These are phyloP conservation scores for Myotis vivesi DNA, from an alignment of 2,797 vertebrate species.

Conservation along the genomic window DNA sequence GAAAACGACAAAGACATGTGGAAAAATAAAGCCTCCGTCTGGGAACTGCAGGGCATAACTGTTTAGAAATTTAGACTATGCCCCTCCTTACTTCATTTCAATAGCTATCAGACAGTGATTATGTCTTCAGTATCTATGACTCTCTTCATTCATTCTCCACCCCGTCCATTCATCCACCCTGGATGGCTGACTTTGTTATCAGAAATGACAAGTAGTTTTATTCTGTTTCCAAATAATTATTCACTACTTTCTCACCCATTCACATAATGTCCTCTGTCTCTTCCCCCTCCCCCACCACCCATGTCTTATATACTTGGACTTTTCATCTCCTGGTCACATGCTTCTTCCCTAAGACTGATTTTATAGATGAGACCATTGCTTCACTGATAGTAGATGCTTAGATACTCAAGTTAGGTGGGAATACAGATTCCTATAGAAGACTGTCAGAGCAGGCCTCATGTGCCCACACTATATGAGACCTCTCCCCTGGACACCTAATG, in stretches of 20 bases:
- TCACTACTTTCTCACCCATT: not conserved
- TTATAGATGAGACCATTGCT: not conserved
- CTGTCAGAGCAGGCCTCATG: not conserved
- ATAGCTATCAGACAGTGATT: not conserved
- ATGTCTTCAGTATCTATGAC: not conserved
- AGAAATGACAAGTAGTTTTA: not conserved
- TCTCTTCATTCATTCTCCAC: constrained; percentile 74
- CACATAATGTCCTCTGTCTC: not conserved
- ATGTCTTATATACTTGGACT: not conserved
- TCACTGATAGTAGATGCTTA: not conserved
- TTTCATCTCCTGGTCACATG: not conserved
- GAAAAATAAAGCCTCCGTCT: constrained; percentile 51
- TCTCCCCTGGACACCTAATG: not conserved
- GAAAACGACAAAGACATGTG: constrained; percentile 66
- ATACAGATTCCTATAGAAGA: not conserved
- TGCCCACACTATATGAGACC: too few relatives aligned
- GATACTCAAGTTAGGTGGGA: not conserved
- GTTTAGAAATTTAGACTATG: not conserved
- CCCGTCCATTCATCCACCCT: constrained; percentile 58
- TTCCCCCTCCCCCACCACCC: too few relatives aligned
- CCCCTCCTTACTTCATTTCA: constrained; percentile 3
- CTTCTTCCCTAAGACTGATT: not conserved
- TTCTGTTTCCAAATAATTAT: not conserved
- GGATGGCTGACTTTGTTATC: not conserved
- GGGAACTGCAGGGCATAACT: not conserved